Evolutionary conservation across 2,888 invertebrate genomes (phyloP), one percentile per base, ranked within the genome.

Genomic region (Synanthedon tipuliformis): DNA sequence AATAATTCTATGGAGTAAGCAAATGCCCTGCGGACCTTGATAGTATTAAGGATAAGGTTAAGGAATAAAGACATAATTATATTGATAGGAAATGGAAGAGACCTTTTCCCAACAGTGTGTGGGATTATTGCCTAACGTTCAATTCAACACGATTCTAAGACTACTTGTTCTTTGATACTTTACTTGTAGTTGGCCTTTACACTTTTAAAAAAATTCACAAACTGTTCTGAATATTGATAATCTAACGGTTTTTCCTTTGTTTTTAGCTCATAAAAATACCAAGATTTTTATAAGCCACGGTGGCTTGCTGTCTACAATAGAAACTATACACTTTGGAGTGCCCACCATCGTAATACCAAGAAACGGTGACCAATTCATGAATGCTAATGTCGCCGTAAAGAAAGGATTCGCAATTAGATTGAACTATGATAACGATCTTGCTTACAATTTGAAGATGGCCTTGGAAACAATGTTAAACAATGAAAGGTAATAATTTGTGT

Each of bases 231-330:
- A 27, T 27, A 27, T 27, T 27, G 34, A 34, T 34, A 34, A 34
- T 23, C 23, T 23, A 4, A 23, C 23, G 10, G 10, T 1, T 34
- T 34, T 8, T 8, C 8, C 8, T 8, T 34, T n/a, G 1, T 13
- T 52, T 51, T 41, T 53, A 60, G 60, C 54, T 45, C 60, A 60
- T 13, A 57, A 57, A n/a, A 60, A 60, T 50, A 53, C 51, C 13
- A 57, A 54, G 40, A 40, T 60, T n/a, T 60, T 60, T 27, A 54
- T 60, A 50, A 57, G 56, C 11, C 60, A 60, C 49, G 60, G 57
- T 5, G 60, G 60, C 15, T 51, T 58, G 13, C 54, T 60, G 7
- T 58, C 58, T 11, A 53, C 53, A 8, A 60, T 55, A 11, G 60
- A 60, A 50, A 53, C 60, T 4, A 54, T 57, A 49, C 60, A 58